Evolutionary conservation across 2,888 invertebrate species (phyloP), one percentile per base, ranked within the genome.

Genomic region (Halictus ligatus): DNA sequence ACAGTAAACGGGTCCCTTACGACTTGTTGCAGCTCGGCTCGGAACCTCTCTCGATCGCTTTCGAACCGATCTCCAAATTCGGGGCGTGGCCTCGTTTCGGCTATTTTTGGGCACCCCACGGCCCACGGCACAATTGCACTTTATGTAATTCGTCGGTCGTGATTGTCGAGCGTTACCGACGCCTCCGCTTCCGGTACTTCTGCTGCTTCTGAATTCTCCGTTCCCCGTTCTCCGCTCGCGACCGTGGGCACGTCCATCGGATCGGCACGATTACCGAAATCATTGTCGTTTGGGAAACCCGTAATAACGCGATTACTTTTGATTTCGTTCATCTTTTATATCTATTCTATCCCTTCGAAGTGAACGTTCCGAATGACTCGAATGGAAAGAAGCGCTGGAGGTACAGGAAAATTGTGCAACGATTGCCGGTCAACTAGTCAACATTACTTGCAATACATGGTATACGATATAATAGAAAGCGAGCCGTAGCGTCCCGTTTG

Each of bases 101-200:
- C 7, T 87, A 87, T 87, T 83, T 87, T 87, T 83, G 80, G 83
- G 72, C 35, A 15, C 13, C 69, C 67, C 64, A 29, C 54, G 60
- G 46, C 46, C 10, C 48, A n/a, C 58, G 58, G 12, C 3, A 60
- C 64, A 75, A 87, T 87, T 71, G 60, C 48, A 29, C 74, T 87
- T 87, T 81, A 87, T 81, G 81, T 87, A 87, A 87, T 87, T 87
- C 77, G 81, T 81, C 79, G 79, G 79, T 77, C 46, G 54, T 72
- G 85, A 85, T 85, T 80, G 84, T 80, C 76, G 73, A 79, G 83
- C 75, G 86, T 87, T 86, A 80, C 83, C 48, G 81, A 87, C 87
- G 87, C 87, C 87, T 87, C 83, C 87, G 81, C 87, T 84, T 87
- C 87, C 87, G 83, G 87, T 78, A 74, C 73, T 35, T n/a, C n/a